Percentiles rank a stretch among this genome's conserved stretches.
These are phyloP conservation scores for Lates japonicus DNA, from an alignment of 2,797 vertebrate genomes.

Conservation along the genomic window DNA sequence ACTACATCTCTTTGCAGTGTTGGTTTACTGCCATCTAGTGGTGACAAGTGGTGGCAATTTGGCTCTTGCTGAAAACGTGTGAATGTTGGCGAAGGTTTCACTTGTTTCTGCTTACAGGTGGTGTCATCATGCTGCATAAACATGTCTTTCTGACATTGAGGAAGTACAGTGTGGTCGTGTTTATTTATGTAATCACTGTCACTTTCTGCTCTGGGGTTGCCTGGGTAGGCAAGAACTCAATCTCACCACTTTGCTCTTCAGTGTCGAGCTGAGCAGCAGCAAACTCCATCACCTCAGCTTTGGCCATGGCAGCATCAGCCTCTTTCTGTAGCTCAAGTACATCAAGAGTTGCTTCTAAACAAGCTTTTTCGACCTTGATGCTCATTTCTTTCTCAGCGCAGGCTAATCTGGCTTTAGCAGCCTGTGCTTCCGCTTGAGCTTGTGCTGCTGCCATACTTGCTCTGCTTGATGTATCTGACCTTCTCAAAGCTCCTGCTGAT, in stretches of 20 bases:
- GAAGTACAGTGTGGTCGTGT: not conserved
- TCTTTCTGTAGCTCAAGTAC: constrained; percentile 18
- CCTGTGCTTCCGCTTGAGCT: not conserved
- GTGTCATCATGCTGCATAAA: not conserved
- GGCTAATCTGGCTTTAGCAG: constrained; percentile 12
- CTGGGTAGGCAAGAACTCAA: constrained; percentile 15
- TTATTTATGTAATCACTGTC: constrained; percentile 36
- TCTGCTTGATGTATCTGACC: not conserved
- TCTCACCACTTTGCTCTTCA: constrained; percentile 7
- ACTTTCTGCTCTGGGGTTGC: constrained; percentile 12
- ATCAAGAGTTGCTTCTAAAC: constrained; percentile 23
- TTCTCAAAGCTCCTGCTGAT: not conserved
- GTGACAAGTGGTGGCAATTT: not conserved
- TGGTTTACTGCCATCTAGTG: constrained; percentile 5
- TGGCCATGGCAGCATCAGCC: constrained; percentile 15
- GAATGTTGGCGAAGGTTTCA: not conserved
- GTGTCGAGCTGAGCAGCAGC: not conserved
- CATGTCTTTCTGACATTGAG: not conserved
- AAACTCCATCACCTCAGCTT: constrained; percentile 29
- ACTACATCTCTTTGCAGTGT: constrained; percentile 9
- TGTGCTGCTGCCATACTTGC: constrained; percentile 25
- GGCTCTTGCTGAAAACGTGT: constrained; percentile 20
- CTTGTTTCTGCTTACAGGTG: not conserved
- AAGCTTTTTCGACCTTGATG: constrained; percentile 14
- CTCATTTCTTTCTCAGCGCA: constrained; percentile 10